Percentiles rank a stretch among this genome's conserved stretches.
Conservation (phyloP, 2,888 invertebrate species). For the Tetragnatha montana region DNA sequence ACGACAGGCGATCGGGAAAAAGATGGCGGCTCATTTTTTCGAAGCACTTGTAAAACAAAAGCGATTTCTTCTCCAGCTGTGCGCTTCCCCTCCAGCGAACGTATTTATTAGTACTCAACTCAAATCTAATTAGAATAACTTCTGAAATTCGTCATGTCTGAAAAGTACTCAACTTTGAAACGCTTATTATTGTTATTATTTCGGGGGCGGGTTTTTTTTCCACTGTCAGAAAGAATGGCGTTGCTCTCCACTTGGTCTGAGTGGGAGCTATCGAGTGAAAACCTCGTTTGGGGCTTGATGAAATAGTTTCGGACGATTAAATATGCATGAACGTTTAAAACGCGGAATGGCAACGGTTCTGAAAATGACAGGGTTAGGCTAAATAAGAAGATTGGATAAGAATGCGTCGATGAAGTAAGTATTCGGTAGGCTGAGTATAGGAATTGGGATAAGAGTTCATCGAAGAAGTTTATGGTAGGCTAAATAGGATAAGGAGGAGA, state of each 20-base stretch:
- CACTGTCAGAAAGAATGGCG: background rate
- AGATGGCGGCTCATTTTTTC: slow-evolving; percentile 25
- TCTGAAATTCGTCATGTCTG: slow-evolving; percentile 38
- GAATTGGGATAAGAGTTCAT: too few species aligned
- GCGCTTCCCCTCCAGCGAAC: slow-evolving; percentile 40
- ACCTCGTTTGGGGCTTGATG: background rate
- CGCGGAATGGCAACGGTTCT: too few species aligned
- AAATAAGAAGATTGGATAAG: too few species aligned
- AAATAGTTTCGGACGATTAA: too few species aligned
- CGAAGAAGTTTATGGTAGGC: too few species aligned
- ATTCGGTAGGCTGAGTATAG: too few species aligned
- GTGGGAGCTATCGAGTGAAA: background rate
- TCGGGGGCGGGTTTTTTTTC: slow-evolving; percentile 1
- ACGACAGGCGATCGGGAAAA: slow-evolving; percentile 56
- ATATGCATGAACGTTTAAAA: too few species aligned
- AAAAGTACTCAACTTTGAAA: slow-evolving; percentile 3
- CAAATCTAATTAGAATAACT: slow-evolving; percentile 60
- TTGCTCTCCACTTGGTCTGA: background rate
- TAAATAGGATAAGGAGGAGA: too few species aligned
- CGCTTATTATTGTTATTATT: slow-evolving; percentile 8
- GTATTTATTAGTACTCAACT: slow-evolving; percentile 52
- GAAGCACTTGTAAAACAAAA: slow-evolving; percentile 54
- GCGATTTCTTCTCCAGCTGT: slow-evolving; percentile 68
- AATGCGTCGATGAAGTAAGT: too few species aligned
- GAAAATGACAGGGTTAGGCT: too few species aligned